Base-by-base conservation (phyloP, 64 coral and sea anemone genomes). In the Porites lutea region DNA sequence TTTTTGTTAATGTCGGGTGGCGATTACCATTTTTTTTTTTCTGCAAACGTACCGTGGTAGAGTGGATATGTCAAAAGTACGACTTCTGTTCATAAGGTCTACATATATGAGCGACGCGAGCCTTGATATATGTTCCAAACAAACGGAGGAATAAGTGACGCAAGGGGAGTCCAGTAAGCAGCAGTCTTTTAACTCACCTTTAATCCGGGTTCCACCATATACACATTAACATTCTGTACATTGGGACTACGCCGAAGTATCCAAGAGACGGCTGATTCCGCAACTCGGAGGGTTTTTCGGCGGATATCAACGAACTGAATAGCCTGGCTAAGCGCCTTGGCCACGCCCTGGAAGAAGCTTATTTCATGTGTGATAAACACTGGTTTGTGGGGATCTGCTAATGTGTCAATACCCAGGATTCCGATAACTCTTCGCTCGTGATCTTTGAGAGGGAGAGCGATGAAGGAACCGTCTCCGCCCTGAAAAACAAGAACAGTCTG, bases 231-330 rank as follows among this genome's bases (percentile, higher is more conserved):
- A 72, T 99, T 93, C 58, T 72, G 88, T 19, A 99, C 97, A 61
- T 90, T 92, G 0, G 82, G 60, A 48, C 91, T 96, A 14, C 94
- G 88, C 13, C 97, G 94, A 13, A 94, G 73, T 59, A 99, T 99
- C 97, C 97, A 99, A 5, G 94, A 91, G 9, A 99, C 92, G 3
- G 97, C 97, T 65, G 97, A 99, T 60, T 99, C 97, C n/a, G 97
- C 97, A n/a, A 99, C 94, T 66, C 94, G 64, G 15, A 99, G 78
- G n/a, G 97, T 99, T 65, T 99, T 99, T 48, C 88, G 86, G 7
- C 97, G 91, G 72, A 99, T 89, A 76, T 93, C 94, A 6, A 94
- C 79, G 66, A 96, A 99, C 73, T 99, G 97, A 54, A 99, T 93
- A 16, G 94, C 97, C 73, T 99, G 97, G 71, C 97, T 93, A 53